Conservation (phyloP, 1,140 invertebrate genomes). For the Physella acuta region DNA sequence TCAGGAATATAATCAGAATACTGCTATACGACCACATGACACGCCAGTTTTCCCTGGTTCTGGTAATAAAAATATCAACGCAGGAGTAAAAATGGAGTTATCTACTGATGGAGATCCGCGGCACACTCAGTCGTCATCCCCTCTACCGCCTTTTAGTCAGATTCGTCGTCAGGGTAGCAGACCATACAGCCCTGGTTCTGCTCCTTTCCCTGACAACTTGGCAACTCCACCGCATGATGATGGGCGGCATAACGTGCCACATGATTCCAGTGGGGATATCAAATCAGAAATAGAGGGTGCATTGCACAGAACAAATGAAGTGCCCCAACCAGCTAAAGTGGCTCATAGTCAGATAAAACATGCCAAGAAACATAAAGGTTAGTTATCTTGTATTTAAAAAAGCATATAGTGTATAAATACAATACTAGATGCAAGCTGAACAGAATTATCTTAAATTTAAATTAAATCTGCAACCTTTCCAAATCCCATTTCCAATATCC, state of each 20-base stretch:
- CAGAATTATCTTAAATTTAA: too few species aligned
- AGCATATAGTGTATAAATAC: too few species aligned
- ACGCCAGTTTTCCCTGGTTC: neutral
- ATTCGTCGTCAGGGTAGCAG: neutral
- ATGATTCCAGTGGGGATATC: neutral
- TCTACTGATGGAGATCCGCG: neutral
- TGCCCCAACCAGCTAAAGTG: neutral
- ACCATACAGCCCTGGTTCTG: slow-evolving; percentile 12
- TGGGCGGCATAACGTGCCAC: neutral
- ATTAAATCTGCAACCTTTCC: too few species aligned
- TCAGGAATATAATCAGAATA: neutral
- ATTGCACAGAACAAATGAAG: neutral
- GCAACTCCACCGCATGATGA: slow-evolving; percentile 9
- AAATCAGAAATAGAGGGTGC: slow-evolving; percentile 4
- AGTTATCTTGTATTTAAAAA: neutral
- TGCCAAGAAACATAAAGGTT: neutral
- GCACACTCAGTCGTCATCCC: slow-evolving; percentile 17
- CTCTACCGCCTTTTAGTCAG: slow-evolving; percentile 25
- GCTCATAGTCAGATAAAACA: neutral
- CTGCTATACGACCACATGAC: neutral
- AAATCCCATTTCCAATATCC: too few species aligned
- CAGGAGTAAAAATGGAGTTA: slow-evolving; percentile 5
- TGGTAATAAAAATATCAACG: neutral
- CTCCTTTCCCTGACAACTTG: neutral
- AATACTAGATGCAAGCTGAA: too few species aligned